These are phyloP conservation scores for Pipa parva DNA, from an alignment of 2,113 vertebrate species.

Conservation along the genomic window DNA sequence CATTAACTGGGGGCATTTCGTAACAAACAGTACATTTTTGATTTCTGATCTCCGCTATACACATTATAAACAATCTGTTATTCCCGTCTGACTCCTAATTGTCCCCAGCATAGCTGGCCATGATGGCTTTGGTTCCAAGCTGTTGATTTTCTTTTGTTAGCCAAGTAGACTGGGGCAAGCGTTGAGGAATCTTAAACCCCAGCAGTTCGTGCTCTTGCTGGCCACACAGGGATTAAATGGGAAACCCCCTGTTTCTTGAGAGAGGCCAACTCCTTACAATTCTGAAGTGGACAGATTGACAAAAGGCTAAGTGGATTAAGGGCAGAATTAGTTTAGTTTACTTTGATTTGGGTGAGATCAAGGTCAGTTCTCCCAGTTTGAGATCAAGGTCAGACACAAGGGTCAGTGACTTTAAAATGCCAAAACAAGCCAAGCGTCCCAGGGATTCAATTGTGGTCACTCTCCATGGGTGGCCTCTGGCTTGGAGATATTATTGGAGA, in stretches of 20 bases:
- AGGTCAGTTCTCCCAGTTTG: slow-evolving; percentile 15
- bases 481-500: slow-evolving; percentile 13
- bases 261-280: slow-evolving; percentile 24
- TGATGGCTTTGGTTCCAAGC: slow-evolving; percentile 11
- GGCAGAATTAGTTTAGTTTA: background rate
- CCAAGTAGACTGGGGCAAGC: slow-evolving; percentile 8
- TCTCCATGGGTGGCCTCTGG: background rate
- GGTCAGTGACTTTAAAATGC: slow-evolving; percentile 15
- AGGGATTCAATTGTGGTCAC: background rate
- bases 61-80: too few relatives aligned
- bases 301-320: slow-evolving; percentile 36
- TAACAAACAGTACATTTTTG: too few relatives aligned
- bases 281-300: slow-evolving; percentile 31
- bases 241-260: slow-evolving; percentile 23
- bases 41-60: too few relatives aligned
- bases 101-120: background rate
- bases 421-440: background rate
- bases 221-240: slow-evolving; percentile 18
- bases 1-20: too few relatives aligned
- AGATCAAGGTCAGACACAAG: slow-evolving; percentile 29
- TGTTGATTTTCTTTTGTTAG: slow-evolving; percentile 22
- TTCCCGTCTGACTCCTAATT: background rate
- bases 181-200: slow-evolving; percentile 37
- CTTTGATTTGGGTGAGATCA: slow-evolving; percentile 16
- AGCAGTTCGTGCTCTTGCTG: slow-evolving; percentile 19